phyloP scores from a whole-genome alignment of 2,113 vertebrate species.

The Rhinopomastus cyanomelas region DNA sequence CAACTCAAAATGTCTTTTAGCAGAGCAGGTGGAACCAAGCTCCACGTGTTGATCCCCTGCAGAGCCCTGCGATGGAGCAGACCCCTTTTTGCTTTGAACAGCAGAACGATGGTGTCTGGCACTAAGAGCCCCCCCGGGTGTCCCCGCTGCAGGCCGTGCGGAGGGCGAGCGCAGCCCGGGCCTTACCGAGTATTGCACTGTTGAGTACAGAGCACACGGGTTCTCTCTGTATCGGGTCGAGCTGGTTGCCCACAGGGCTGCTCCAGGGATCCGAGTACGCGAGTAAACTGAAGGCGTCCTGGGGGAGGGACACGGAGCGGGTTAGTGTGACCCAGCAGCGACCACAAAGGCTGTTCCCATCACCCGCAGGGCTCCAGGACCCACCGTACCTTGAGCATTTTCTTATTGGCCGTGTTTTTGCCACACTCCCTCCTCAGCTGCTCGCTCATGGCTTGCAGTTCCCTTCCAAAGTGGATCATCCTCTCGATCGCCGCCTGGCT shows the following conservation, averaged over 20 bases:
- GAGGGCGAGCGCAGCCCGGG: no score
- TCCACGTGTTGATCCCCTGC: no score
- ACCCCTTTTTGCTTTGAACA: not conserved
- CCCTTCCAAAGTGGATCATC: constrained; percentile 98
- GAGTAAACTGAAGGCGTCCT: constrained; percentile 98
- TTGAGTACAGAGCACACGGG: constrained; percentile 98
- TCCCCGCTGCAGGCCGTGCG: no score
- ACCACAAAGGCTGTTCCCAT: no score
- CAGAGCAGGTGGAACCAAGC: no score
- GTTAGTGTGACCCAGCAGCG: no score
- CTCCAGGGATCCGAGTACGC: constrained; percentile 98
- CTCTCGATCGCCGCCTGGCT: constrained; percentile 97
- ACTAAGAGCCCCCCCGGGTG: no score
- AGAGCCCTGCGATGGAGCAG: fast-evolving
- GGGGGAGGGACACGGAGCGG: not conserved
- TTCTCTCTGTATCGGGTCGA: constrained; percentile 96
- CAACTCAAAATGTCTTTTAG: no score
- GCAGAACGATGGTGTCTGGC: not conserved
- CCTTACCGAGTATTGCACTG: constrained; percentile 98
- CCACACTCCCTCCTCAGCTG: constrained; percentile 95
- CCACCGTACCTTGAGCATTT: constrained; percentile 90
- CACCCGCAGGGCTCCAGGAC: not conserved
- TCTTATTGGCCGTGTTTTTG: constrained; percentile 96
- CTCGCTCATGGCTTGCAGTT: constrained; percentile 97
- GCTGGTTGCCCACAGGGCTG: constrained; percentile 96